Base-by-base conservation (phyloP, 2,113 vertebrate genomes). In the Halichoerus grypus region DNA sequence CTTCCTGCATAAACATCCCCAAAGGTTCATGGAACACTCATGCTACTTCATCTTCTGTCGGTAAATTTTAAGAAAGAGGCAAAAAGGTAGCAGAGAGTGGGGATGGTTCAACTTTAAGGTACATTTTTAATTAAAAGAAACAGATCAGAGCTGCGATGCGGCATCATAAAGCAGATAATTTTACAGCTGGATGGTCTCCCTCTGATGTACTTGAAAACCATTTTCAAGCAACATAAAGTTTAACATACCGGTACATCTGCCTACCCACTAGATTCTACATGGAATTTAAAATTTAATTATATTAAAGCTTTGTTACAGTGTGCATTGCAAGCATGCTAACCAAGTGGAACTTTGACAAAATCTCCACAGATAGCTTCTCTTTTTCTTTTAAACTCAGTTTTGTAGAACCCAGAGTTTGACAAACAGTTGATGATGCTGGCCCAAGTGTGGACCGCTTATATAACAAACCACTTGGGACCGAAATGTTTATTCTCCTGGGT, bases 181-280 rank as follows among this genome's bases (percentile, higher is more conserved):
- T 99, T 99, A 99, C 99, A 99, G 99, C 99, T 99, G 99, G 99
- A 99, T 99, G 98, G 99, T 98, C 99, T 99, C 99, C 98, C 99
- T 99, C 99, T 99, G 99, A 99, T 99, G 99, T 99, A 99, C 99
- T 99, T 99, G 99, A 99, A 99, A 99, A 99, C 99, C 99, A 99
- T 99, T 99, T 99, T 99, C 99, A 99, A 99, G 99, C 99, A 99
- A 99, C 99, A 99, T 99, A 99, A 99, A 99, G 99, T 99, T 99
- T 99, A 99, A 99, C 99, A 99, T 97, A 98, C 98, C 98, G 61
- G 98, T 99, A 99, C 99, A 99, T 99, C 99, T 99, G 99, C 99
- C 99, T 99, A 99, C 99, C 99, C 98, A 98, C 99, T 98, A 99
- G 99, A 99, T 99, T 99, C 99, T 99, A 99, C 99, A 99, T 67